Percentiles rank a stretch among this genome's conserved stretches.
These are phyloP conservation scores for Masticophis lateralis DNA, from an alignment of 2,797 vertebrate species.

Conservation along the genomic window DNA sequence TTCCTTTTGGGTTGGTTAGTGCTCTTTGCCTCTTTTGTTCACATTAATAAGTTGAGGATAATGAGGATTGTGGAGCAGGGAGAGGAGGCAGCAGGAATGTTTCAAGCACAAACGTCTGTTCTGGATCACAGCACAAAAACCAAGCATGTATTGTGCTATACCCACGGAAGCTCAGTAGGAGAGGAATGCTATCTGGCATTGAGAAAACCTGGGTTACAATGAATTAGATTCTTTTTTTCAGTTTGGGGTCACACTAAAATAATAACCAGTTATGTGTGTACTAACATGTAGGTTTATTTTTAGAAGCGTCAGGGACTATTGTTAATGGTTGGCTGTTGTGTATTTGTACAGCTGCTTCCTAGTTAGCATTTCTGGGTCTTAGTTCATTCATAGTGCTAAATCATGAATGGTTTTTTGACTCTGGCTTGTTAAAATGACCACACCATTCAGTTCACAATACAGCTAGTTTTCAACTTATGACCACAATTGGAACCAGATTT, in stretches of 20 bases:
- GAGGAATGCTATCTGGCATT: neutral
- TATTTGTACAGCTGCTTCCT: neutral
- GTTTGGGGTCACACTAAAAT: neutral
- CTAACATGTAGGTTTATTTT: neutral
- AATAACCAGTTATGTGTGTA: neutral
- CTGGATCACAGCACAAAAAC: slow-evolving; percentile 21
- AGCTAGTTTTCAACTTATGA: neutral
- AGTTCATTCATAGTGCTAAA: neutral
- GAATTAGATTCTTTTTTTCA: neutral
- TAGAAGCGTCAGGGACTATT: neutral
- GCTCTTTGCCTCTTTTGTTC: neutral
- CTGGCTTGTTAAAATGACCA: neutral
- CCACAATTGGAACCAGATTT: neutral
- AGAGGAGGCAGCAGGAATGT: neutral
- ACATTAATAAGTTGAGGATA: neutral
- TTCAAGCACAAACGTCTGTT: neutral
- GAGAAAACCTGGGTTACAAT: neutral
- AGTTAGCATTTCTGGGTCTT: neutral
- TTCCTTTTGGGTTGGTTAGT: neutral
- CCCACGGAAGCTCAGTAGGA: neutral
- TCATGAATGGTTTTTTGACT: neutral
- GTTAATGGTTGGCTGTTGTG: neutral
- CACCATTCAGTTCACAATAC: neutral
- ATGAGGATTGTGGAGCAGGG: neutral
- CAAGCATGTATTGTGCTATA: neutral